Percentiles rank a stretch among this genome's conserved stretches.
Evolutionary conservation across 1,140 invertebrate genomes (phyloP).

Genomic region (Zaprionus ghesquierei): DNA sequence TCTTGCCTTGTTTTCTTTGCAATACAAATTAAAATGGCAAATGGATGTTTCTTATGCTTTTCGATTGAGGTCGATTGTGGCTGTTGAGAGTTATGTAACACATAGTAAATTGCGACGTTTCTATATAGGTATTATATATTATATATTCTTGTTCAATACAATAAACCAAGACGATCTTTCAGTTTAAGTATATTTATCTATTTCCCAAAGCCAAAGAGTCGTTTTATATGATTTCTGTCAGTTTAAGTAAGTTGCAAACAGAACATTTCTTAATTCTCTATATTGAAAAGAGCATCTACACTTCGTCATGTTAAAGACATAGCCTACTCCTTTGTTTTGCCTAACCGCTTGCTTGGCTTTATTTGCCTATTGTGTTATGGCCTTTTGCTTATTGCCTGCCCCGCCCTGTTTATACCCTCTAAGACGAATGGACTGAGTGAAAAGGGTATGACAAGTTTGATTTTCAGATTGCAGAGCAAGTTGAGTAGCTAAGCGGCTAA

Average conservation of each 20-base stretch:
- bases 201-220: too few relatives aligned
- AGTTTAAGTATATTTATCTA: too few relatives aligned
- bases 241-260: too few relatives aligned
- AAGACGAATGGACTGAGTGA: not conserved
- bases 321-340: not conserved
- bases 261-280: too few relatives aligned
- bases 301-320: not conserved
- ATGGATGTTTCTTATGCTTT: slow-evolving; percentile 19
- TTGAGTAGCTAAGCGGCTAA: not conserved
- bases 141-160: not conserved
- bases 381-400: slow-evolving; percentile 24
- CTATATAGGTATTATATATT: not conserved
- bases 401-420: slow-evolving; percentile 15
- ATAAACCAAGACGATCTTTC: not conserved
- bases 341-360: not conserved
- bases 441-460: slow-evolving; percentile 9
- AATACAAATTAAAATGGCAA: slow-evolving; percentile 54
- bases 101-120: not conserved
- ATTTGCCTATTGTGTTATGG: slow-evolving; percentile 43
- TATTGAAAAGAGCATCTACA: not conserved
- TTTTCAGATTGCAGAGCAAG: not conserved
- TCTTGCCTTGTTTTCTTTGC: not conserved
- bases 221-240: too few relatives aligned
- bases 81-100: not conserved
- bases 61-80: not conserved